Conservation (phyloP, 2,113 vertebrate species). For the Sterna hirundo region DNA sequence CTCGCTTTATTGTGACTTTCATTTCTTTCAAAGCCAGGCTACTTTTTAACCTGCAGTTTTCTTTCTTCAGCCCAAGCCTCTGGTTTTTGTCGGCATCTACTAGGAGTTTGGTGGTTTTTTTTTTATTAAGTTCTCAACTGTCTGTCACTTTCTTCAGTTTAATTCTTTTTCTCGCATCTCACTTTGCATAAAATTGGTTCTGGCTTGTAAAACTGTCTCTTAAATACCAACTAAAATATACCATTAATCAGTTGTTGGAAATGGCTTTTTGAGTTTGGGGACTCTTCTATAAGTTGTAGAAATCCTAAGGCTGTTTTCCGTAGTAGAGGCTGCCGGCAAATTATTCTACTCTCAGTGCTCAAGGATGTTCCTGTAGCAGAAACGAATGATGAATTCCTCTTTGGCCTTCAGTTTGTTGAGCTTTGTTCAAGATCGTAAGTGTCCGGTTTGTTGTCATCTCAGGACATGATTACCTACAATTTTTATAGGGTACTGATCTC, state of each 20-base stretch:
- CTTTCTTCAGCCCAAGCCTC: not conserved
- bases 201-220: not conserved
- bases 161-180: not conserved
- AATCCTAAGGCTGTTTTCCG: not conserved
- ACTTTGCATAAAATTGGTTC: not conserved
- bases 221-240: not conserved
- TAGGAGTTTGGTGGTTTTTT: not conserved
- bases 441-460: not conserved
- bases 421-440: not conserved
- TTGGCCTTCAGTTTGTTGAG: not conserved
- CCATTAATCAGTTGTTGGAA: not conserved
- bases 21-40: not conserved
- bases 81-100: not conserved
- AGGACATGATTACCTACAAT: fast-evolving
- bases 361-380: not conserved
- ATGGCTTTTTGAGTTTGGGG: not conserved
- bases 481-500: not conserved
- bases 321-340: not conserved
- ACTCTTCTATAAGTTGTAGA: not conserved
- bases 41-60: not conserved
- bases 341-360: not conserved
- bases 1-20: not conserved
- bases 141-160: not conserved
- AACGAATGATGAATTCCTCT: not conserved
- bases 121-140: not conserved